Percentiles rank a stretch among this genome's conserved stretches.
Conservation (phyloP, 2,113 vertebrate species). For the Taxidea taxus region DNA sequence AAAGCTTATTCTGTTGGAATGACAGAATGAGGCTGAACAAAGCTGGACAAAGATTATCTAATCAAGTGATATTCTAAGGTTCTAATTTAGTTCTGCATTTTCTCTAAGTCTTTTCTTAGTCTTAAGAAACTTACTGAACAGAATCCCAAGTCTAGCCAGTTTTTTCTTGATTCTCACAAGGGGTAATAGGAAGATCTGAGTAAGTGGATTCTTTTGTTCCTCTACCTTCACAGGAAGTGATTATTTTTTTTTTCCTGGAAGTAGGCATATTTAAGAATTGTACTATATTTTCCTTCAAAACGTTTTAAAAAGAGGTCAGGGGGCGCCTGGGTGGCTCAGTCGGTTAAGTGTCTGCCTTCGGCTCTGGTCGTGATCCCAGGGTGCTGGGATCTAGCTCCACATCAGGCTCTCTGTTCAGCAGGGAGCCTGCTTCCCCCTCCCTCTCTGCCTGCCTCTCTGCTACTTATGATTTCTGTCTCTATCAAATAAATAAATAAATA, state of each 20-base stretch:
- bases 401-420: too few relatives aligned
- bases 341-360: too few relatives aligned
- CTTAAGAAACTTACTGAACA: neutral
- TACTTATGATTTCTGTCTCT: too few relatives aligned
- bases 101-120: neutral
- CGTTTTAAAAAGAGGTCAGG: neutral
- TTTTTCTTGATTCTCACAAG: constrained; percentile 1
- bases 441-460: too few relatives aligned
- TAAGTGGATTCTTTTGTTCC: neutral
- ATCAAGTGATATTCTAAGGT: neutral
- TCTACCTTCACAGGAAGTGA: neutral
- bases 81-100: neutral
- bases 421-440: too few relatives aligned
- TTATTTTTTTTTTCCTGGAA: neutral
- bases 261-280: neutral
- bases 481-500: too few relatives aligned
- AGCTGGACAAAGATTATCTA: neutral
- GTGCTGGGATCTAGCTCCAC: too few relatives aligned
- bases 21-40: neutral
- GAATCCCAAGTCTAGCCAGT: neutral
- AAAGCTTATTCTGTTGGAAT: neutral
- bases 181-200: neutral
- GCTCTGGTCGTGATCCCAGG: too few relatives aligned
- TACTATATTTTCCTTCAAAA: constrained; percentile 2
- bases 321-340: too few relatives aligned